These are phyloP conservation scores for Cacoxenus indagator DNA, from an alignment of 2,888 invertebrate species.

Conservation along the genomic window DNA sequence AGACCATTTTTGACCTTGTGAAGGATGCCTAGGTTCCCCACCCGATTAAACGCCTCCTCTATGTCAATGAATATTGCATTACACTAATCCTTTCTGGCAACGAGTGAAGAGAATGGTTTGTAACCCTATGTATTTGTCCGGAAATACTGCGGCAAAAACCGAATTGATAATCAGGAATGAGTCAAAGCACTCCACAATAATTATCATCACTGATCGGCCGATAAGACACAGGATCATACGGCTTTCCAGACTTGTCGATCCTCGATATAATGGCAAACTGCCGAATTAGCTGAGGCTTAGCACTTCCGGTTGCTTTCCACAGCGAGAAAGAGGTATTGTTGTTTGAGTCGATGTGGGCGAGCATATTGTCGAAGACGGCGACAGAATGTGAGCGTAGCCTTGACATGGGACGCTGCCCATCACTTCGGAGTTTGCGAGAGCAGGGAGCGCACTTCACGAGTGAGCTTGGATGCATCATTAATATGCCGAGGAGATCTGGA, in stretches of 20 bases:
- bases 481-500: too few species aligned
- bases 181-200: too few species aligned
- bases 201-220: neutral
- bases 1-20: neutral
- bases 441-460: too few species aligned
- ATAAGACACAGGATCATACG: neutral
- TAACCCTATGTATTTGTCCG: neutral
- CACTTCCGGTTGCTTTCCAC: neutral
- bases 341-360: neutral
- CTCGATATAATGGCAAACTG: neutral
- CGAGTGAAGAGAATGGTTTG: neutral
- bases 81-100: too few species aligned
- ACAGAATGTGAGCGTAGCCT: too few species aligned
- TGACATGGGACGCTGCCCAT: too few species aligned
- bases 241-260: neutral
- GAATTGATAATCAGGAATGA: neutral
- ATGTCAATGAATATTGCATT: neutral
- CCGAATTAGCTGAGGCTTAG: neutral
- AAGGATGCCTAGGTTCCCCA: neutral
- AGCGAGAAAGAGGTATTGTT: neutral
- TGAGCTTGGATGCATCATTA: too few species aligned
- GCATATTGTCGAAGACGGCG: neutral
- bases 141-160: neutral
- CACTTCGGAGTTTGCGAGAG: too few species aligned
- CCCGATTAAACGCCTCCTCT: neutral